These are phyloP conservation scores for Hydrolagus affinis DNA, from an alignment of 2,113 vertebrate genomes.

Conservation along the genomic window DNA sequence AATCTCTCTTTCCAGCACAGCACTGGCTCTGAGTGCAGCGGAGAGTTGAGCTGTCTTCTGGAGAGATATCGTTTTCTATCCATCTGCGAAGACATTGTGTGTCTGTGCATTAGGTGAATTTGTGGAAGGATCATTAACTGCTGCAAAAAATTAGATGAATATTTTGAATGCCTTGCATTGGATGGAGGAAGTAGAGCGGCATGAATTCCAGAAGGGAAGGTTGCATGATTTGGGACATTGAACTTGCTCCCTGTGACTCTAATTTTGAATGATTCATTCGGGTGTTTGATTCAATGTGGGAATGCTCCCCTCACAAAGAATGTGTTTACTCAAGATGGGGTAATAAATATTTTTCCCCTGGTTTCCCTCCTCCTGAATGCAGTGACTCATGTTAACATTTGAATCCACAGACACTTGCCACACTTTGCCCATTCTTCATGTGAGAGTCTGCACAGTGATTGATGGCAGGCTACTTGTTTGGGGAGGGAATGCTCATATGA, in stretches of 20 bases:
- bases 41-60: background rate
- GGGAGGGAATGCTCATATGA: too few species aligned
- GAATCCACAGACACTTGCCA: too few species aligned
- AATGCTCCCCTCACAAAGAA: background rate
- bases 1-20: conserved; percentile 42
- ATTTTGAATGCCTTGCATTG: background rate
- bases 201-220: background rate
- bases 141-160: background rate
- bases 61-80: background rate
- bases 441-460: too few species aligned
- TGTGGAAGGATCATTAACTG: background rate
- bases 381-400: too few species aligned
- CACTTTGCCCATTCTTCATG: too few species aligned
- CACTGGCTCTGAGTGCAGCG: background rate
- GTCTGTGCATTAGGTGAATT: background rate
- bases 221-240: background rate
- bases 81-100: background rate
- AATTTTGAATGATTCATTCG: background rate
- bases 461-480: too few species aligned
- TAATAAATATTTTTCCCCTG: too few species aligned
- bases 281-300: background rate
- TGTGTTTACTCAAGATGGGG: too few species aligned
- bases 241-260: background rate
- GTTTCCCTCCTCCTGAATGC: too few species aligned
- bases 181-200: background rate